A percentile compares a stretch with the other conserved stretches of the same genome.
These are phyloP conservation scores for Melanotaenia maccullochi DNA, from an alignment of 2,797 vertebrate genomes.

Conservation along the genomic window DNA sequence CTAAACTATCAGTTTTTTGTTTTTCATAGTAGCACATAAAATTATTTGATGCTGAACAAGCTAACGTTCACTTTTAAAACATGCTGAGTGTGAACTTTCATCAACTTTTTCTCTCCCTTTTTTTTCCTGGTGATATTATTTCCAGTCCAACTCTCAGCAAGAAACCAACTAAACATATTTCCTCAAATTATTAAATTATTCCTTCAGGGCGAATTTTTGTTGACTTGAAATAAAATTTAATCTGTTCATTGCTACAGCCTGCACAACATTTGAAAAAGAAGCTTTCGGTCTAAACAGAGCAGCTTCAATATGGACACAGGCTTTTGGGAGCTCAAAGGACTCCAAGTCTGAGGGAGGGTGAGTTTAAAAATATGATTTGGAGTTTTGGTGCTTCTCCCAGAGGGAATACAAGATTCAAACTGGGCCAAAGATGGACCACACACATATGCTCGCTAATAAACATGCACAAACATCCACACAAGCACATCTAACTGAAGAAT, in stretches of 20 bases:
- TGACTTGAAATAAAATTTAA: constrained; percentile 5
- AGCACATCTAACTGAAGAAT: constrained; percentile 5
- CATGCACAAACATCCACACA: constrained; percentile 15
- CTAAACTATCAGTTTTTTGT: not conserved
- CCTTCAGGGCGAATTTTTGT: not conserved
- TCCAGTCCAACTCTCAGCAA: not conserved
- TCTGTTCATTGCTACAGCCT: not conserved
- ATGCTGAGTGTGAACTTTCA: not conserved
- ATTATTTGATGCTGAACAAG: not conserved
- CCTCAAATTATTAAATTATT: not conserved
- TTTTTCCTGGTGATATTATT: not conserved
- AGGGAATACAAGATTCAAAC: constrained; percentile 47
- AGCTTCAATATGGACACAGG: constrained; percentile 33
- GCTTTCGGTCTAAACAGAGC: constrained; percentile 23
- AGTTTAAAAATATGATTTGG: constrained; percentile 59
- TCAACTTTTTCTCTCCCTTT: not conserved
- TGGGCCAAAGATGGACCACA: constrained; percentile 57
- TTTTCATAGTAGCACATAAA: not conserved
- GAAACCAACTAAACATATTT: not conserved
- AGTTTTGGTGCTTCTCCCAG: constrained; percentile 54
- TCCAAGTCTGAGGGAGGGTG: constrained; percentile 18
- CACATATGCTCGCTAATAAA: constrained; percentile 33
- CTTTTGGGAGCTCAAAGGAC: constrained; percentile 31
- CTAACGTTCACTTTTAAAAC: not conserved
- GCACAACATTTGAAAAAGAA: constrained; percentile 13